phyloP scores from a whole-genome alignment of 2,113 vertebrate species.

The Grammomys surdaster region DNA sequence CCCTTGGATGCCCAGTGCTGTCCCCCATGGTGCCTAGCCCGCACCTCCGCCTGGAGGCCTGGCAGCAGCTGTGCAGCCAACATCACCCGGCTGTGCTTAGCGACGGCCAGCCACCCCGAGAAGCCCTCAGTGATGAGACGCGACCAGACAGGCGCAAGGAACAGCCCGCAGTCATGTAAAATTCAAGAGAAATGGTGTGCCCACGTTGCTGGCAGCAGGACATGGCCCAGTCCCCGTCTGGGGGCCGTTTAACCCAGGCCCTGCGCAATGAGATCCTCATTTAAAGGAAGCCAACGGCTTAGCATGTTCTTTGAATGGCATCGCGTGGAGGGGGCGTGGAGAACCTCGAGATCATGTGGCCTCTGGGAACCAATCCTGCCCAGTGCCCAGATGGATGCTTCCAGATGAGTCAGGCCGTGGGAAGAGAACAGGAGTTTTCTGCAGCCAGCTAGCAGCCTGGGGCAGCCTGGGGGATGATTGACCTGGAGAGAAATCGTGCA shows the following conservation, averaged over 20 bases:
- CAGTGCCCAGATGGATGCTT: conserved; percentile 48
- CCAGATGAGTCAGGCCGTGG: conserved; percentile 61
- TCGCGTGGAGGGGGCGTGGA: neutral
- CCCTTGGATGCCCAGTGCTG: fast-evolving
- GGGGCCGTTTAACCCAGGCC: neutral
- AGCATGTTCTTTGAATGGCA: neutral
- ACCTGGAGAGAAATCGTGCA: conserved; percentile 64
- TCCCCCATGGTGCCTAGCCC: neutral
- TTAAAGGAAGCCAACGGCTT: neutral
- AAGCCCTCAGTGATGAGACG: conserved; percentile 93
- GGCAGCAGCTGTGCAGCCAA: conserved; percentile 85
- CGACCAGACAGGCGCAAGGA: conserved; percentile 96
- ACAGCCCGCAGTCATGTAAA: conserved; percentile 95
- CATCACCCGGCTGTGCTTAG: conserved; percentile 87
- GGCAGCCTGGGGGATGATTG: conserved; percentile 65
- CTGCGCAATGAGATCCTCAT: fast-evolving
- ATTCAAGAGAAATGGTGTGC: conserved; percentile 94
- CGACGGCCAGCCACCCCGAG: conserved; percentile 90
- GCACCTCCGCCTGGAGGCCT: neutral
- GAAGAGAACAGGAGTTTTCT: conserved; percentile 65
- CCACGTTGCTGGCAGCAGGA: conserved; percentile 7
- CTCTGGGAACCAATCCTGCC: fast-evolving
- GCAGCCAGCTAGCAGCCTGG: conserved; percentile 10
- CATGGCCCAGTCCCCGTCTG: fast-evolving
- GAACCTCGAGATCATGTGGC: neutral